Evolutionary conservation across 2,797 vertebrate species (phyloP).

Genomic region (Centroberyx gerrardi): DNA sequence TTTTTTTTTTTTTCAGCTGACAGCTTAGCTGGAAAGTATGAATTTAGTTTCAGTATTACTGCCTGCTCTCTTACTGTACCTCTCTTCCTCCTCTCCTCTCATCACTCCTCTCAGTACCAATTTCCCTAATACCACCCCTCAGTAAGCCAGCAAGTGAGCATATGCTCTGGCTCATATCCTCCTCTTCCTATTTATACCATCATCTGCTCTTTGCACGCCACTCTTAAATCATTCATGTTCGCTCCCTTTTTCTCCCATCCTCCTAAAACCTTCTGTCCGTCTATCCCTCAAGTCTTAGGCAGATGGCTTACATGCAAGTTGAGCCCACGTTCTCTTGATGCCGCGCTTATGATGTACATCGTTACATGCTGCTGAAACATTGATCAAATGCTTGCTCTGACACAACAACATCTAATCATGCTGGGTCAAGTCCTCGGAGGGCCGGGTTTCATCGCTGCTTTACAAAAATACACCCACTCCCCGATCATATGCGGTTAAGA

Average conservation of each 20-base stretch:
- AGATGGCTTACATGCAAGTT: slow-evolving; percentile 58
- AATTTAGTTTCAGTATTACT: no score
- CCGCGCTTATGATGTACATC: slow-evolving; percentile 40
- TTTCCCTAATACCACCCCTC: slow-evolving; percentile 45
- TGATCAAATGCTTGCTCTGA: slow-evolving; percentile 54
- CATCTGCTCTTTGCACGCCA: slow-evolving; percentile 63
- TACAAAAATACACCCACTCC: not conserved
- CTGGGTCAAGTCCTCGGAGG: slow-evolving; percentile 28
- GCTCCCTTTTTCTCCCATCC: slow-evolving; percentile 39
- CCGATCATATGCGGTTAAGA: not conserved
- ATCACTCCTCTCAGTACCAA: slow-evolving; percentile 21
- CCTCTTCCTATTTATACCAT: slow-evolving; percentile 66
- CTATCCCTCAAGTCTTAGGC: slow-evolving; percentile 44
- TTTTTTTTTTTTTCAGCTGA: slow-evolving; percentile 9
- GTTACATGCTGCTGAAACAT: slow-evolving; percentile 60
- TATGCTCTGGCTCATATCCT: slow-evolving; percentile 49
- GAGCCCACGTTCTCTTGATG: slow-evolving; percentile 32
- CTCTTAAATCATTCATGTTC: slow-evolving; percentile 74
- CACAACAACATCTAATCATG: slow-evolving; percentile 35
- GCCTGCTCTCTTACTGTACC: slow-evolving; percentile 3
- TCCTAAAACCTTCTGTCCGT: slow-evolving; percentile 52
- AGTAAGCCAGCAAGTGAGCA: slow-evolving; percentile 44
- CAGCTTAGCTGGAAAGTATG: no score
- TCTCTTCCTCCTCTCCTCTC: slow-evolving; percentile 18
- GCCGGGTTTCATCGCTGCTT: slow-evolving; percentile 19